Evolutionary conservation across 1,140 invertebrate genomes (phyloP).

Genomic region (Zophobas atratus): DNA sequence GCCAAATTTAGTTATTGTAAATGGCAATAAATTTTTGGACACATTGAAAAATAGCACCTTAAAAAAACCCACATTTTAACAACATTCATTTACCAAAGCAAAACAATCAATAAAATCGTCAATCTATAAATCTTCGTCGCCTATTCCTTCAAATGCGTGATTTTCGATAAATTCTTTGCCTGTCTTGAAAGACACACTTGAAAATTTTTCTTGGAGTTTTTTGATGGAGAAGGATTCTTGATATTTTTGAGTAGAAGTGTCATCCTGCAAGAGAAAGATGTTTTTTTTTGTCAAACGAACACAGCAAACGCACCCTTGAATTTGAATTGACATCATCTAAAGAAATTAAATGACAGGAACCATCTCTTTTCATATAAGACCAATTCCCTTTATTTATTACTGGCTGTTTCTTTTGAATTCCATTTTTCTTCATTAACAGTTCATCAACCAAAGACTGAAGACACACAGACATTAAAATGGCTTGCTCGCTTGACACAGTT

Average conservation of each 20-base stretch:
- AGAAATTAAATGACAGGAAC: constrained; percentile 71
- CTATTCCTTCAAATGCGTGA: constrained; percentile 91
- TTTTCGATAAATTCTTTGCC: constrained; percentile 84
- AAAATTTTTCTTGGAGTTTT: constrained; percentile 73
- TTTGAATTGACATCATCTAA: constrained; percentile 65
- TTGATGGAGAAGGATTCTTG: constrained; percentile 71
- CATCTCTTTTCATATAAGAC: constrained; percentile 72
- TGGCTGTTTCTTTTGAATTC: constrained; percentile 65
- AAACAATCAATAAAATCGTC: constrained; percentile 15
- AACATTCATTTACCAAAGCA: constrained; percentile 45
- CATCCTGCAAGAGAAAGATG: constrained; percentile 8
- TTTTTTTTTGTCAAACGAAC: constrained; percentile 14
- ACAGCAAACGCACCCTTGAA: constrained; percentile 62
- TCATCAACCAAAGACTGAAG: constrained; percentile 97
- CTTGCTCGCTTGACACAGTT: constrained; percentile 89
- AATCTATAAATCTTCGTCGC: constrained; percentile 88
- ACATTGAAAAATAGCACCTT: constrained; percentile 49
- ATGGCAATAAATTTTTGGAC: constrained; percentile 51
- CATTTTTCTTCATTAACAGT: constrained; percentile 86
- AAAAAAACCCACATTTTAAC: constrained; percentile 51
- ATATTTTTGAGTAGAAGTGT: constrained; percentile 31
- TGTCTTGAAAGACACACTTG: constrained; percentile 75
- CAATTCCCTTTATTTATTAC: constrained; percentile 64
- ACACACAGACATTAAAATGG: constrained; percentile 95
- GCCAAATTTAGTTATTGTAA: constrained; percentile 47